Evolutionary conservation across 2,797 vertebrate genomes (phyloP), one percentile per base, ranked within the genome.

Genomic region (Sebastes paucispinis): DNA sequence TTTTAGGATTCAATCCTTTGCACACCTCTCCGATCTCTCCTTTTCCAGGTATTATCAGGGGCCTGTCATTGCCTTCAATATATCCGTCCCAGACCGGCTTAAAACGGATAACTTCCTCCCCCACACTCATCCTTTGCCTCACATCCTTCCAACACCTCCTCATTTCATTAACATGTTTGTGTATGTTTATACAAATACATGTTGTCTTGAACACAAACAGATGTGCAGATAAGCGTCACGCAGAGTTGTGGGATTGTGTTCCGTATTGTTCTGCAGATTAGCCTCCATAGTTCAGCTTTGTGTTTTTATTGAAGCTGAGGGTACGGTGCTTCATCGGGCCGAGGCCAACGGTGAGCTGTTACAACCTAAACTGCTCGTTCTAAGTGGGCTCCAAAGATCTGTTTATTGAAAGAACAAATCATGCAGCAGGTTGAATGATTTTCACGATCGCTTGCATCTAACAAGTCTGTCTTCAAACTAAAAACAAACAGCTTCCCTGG

Each of bases 351-450:
- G 43, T 31, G 36, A 50, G 77, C 47, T 75, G 68, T 66, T 62
- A 43, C 14, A 57, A 80, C 16, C 32, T 82, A 69, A 75, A 81
- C 57, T 9, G 60, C 79, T 73, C 39, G 12, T 7, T 24, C 62
- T 63, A 55, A 59, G 24, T 8, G 1, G 57, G 9, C 69, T 63
- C 31, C 1, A 59, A 77, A 47, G 70, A 55, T 79, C 27, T 62
- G 18, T 65, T 88, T 81, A 88, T 87, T 83, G 60, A 75, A 83
- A 13, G 71, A 62, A 50, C 54, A 87, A 88, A 86, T 88, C 77
- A 86, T 63, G 50, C 47, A 68, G 58, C 54, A 47, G 54, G 55
- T 74, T 66, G 9, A 55, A 60, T 8, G 36, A 50, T 73, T 68
- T 68, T 79, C 13, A 65, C 32, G 8, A 76, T 27, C 0, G 4